These are phyloP conservation scores for Dicentrarchus labrax DNA, from an alignment of 2,113 vertebrate genomes.

Conservation along the genomic window DNA sequence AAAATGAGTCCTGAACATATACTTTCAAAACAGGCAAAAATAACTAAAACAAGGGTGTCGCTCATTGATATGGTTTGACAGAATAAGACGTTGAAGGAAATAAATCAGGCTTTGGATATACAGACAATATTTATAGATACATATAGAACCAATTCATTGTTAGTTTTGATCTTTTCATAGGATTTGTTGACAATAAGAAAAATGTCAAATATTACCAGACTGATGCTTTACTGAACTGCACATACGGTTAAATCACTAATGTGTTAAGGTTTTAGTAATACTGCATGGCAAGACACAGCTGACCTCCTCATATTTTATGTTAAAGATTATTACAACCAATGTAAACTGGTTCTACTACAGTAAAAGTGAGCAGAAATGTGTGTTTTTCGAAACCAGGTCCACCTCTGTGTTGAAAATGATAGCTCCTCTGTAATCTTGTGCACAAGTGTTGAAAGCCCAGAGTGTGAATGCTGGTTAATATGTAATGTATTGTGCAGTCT, in stretches of 20 bases:
- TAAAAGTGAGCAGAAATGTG: neutral
- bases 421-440: slow-evolving; percentile 3
- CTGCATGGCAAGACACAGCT: neutral
- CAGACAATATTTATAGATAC: neutral
- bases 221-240: neutral
- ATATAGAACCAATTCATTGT: neutral
- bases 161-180: neutral
- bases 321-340: neutral
- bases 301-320: neutral
- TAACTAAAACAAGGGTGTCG: neutral
- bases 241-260: neutral
- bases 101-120: neutral
- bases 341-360: neutral
- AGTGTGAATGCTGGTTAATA: slow-evolving; percentile 75
- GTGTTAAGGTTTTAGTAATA: neutral
- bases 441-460: slow-evolving; percentile 42
- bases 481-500: slow-evolving; percentile 68
- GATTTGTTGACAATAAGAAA: neutral
- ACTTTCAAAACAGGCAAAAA: neutral
- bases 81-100: neutral
- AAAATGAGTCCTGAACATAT: neutral
- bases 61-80: neutral
- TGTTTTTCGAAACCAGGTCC: neutral
- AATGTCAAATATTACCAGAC: neutral
- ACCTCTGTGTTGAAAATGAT: slow-evolving; percentile 4